Evolutionary conservation across 2,797 vertebrate species (phyloP), one percentile per base, ranked within the genome.

Genomic region (Sebastes variabilis): DNA sequence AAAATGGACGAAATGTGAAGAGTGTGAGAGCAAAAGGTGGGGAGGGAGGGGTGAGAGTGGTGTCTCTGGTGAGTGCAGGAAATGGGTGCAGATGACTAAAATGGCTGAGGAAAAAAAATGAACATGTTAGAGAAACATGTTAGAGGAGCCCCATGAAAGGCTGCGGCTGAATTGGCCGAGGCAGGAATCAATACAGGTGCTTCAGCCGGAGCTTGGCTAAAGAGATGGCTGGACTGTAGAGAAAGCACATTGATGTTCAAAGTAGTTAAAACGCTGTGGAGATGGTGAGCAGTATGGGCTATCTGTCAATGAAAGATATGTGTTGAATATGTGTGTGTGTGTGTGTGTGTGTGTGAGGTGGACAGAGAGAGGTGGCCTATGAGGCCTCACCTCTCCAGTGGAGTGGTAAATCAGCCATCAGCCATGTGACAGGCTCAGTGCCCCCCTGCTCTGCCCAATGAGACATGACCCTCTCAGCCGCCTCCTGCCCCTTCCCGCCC

Each of bases 351-450:
- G 49, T 46, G 59, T 78, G 77, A 59, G 77, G 58, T 65, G 86
- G 73, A 68, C 73, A 87, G 54, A 65, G 84, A 79, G 80, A 85
- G 80, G 83, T 90, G 90, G 92, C 91, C 90, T 88, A 84, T 36
- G 66, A 93, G 90, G 87, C 87, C 88, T 95, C 92, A 92, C 92
- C 92, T 93, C 93, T 94, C 87, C 90, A 94, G 82, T 94, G 91
- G 85, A 92, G 94, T 96, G 94, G 91, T 94, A 95, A 97, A 96
- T 93, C 95, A 96, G 92, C 94, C 93, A 96, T 95, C 94, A 96
- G 91, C 93, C 94, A 95, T 95, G 94, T 95, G 93, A 96, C 93
- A 90, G 89, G 89, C 86, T 89, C 85, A 91, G 83, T 85, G 89
- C 91, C 90, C 88, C 87, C 88, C 84, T 68, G 80, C 88, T 92